Percentiles rank a stretch among this genome's conserved stretches.
phyloP scores from a whole-genome alignment of 1,140 invertebrate genomes.

The Metopolophium dirhodum region DNA sequence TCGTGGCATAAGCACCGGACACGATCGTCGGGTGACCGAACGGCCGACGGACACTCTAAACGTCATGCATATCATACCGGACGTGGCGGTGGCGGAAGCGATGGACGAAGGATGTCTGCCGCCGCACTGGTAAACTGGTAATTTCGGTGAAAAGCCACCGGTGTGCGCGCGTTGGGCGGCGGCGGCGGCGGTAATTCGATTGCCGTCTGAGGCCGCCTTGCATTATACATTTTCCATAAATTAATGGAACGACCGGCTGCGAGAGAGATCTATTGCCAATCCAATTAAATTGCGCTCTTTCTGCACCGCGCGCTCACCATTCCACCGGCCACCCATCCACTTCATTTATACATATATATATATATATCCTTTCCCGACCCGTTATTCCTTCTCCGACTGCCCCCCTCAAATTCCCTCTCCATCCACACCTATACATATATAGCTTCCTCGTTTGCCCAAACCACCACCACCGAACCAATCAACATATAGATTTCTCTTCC shows the following conservation, averaged over 20 bases:
- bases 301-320: not conserved
- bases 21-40: not conserved
- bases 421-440: not conserved
- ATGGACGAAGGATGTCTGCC: not conserved
- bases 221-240: constrained; percentile 56
- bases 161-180: not conserved
- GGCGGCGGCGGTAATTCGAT: constrained; percentile 44
- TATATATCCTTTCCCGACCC: not conserved
- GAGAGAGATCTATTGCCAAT: constrained; percentile 54
- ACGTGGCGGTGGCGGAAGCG: not conserved
- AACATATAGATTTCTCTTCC: constrained; percentile 40
- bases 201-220: constrained; percentile 33
- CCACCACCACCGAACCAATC: constrained; percentile 22
- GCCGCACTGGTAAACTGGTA: not conserved
- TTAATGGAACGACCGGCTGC: constrained; percentile 49
- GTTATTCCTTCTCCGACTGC: not conserved
- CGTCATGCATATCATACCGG: not conserved
- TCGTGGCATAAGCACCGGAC: not conserved
- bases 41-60: not conserved
- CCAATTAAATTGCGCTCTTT: constrained; percentile 53
- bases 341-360: not conserved
- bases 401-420: not conserved
- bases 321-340: not conserved
- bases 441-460: not conserved
- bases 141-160: constrained; percentile 45